Evolutionary conservation across 2,113 vertebrate genomes (phyloP), one percentile per base, ranked within the genome.

Genomic region (Corynorhinus townsendii): DNA sequence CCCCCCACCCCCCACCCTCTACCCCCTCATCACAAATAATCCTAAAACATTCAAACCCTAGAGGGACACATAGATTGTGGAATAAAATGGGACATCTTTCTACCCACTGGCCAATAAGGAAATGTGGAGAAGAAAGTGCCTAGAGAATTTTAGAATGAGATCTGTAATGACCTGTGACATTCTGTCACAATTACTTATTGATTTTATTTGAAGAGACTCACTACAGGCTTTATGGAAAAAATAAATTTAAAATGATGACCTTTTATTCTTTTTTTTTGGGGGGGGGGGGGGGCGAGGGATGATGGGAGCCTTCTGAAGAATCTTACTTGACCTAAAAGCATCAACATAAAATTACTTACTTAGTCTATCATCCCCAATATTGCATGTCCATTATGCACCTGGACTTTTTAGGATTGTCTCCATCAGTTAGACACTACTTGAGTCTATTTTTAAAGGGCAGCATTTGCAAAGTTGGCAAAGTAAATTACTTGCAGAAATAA

Each of bases 91-190:
- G 75, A 81, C 3, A 11, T 33, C 43, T 96, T 84, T 59, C 22
- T 84, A 62, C 30, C 91, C 73, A 80, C 0, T 64, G 84, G 75
- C 59, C 62, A 95, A 20, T 72, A 43, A 59, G 43, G 12, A 4
- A 66, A 49, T 54, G 5, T 19, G 30, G 75, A 68, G 22, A 87
- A 66, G 49, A 45, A 93, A 80, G 49, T 59, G 19, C 76, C 89
- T 40, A 45, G n/a, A 86, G 75, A 86, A 84, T 85, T 94, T 90
- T 82, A 85, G 66, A 92, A 82, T 45, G 66, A 97, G 64, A 80
- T 89, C 86, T 4, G 7, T 96, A 96, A 97, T 87, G 80, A 72
- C 73, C 73, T 91, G 56, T 84, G 96, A 97, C 95, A 95, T 66
- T 91, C 92, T 12, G 6, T 95, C 94, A 92, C 83, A 93, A 86